phyloP scores from a whole-genome alignment of 1,140 invertebrate genomes.

The Myzus persicae region DNA sequence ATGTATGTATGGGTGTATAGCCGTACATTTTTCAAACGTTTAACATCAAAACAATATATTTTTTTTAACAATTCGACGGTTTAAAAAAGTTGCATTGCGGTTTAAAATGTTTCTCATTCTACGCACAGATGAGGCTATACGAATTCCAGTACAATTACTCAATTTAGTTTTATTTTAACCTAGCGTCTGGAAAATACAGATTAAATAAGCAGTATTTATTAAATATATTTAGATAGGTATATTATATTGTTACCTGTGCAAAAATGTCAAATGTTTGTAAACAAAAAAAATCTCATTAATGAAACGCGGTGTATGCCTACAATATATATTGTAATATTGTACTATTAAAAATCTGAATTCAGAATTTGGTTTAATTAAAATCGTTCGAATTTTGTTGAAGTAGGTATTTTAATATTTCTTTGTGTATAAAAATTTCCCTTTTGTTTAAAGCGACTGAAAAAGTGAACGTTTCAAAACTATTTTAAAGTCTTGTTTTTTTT shows the following conservation, averaged over 20 bases:
- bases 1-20: neutral
- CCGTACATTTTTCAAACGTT: neutral
- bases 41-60: neutral
- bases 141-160: neutral
- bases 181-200: neutral
- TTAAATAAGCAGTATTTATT: no score
- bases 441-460: neutral
- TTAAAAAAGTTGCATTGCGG: neutral
- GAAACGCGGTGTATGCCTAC: neutral
- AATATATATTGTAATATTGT: neutral
- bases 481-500: neutral
- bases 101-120: neutral
- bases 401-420: neutral
- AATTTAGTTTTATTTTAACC: neutral
- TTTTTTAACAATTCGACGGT: neutral
- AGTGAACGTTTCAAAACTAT: neutral
- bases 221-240: neutral
- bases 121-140: neutral
- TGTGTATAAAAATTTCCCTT: neutral
- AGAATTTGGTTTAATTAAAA: slow-evolving; percentile 4
- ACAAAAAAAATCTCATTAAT: neutral
- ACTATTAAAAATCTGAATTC: neutral
- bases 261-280: neutral
- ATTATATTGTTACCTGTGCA: neutral
- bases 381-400: neutral